Base-by-base conservation (phyloP, 2,888 invertebrate species). In the Glaucopsyche alexis region DNA sequence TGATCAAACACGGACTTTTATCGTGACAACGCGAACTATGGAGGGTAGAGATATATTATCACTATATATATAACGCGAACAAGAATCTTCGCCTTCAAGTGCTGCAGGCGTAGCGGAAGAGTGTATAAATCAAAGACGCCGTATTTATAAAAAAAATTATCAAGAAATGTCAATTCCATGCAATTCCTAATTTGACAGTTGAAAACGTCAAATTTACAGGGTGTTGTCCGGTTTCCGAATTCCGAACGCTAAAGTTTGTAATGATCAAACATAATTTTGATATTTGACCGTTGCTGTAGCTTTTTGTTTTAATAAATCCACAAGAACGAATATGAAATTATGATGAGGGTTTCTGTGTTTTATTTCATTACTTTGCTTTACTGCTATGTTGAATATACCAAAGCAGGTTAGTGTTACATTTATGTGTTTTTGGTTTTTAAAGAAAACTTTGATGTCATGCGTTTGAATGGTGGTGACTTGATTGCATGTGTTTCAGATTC, bases 221-320 rank as follows among this genome's bases (percentile, higher is more conserved):
- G 91, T 91, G 91, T 91, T 90, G 91, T 87, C 90, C 88, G 85
- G 85, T 85, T 84, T 82, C 75, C 73, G 77, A 86, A 85, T 42
- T 29, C 29, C 29, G 29, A 29, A 90, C 89, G 89, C 84, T 82
- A 73, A 84, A 74, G 81, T 60, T 60, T 60, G 86, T 91, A 91
- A 91, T 90, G 92, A 92, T 92, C 85, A 90, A 92, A 91, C 91
- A 88, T 82, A 84, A 85, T 84, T 83, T 80, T 82, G 81, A 83
- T 85, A 86, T 84, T 76, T 87, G 83, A 87, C 82, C 86, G 83
- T 79, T 81, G 83, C 79, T 81, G 80, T 72, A 75, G 75, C 78
- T 73, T 72, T 78, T 74, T 72, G 78, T 79, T 79, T 73, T 65
- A 66, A 78, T 78, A 40, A 74, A 72, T 66, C 50, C 73, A 74